A percentile compares a stretch with the other conserved stretches of the same genome.
Conservation (phyloP, 2,888 invertebrate genomes). For the Harpalus rubripes region DNA sequence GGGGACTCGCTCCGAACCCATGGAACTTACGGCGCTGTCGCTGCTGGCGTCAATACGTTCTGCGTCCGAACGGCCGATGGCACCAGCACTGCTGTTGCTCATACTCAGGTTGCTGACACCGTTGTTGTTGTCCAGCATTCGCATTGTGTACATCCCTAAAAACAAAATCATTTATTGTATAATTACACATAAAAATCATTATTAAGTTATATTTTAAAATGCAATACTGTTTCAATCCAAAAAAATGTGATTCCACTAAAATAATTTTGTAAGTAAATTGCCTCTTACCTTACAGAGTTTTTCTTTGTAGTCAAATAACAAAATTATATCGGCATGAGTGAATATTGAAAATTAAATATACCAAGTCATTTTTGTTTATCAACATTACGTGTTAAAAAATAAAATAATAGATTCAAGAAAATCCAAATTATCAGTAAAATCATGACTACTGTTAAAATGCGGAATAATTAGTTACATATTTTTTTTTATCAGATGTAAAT, state of each 20-base stretch:
- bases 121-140: constrained; percentile 85
- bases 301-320: neutral
- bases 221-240: too few relatives aligned
- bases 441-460: neutral
- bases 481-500: neutral
- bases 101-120: constrained; percentile 75
- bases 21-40: constrained; percentile 94
- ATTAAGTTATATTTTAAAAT: too few relatives aligned
- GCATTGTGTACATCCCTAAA: constrained; percentile 92
- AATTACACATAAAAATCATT: too few relatives aligned
- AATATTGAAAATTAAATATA: neutral
- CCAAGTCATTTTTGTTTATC: constrained; percentile 7
- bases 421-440: constrained; percentile 24
- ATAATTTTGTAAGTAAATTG: neutral
- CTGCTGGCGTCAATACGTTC: constrained; percentile 91
- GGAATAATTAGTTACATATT: neutral
- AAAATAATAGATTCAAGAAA: neutral
- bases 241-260: too few relatives aligned
- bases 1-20: constrained; percentile 94
- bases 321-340: neutral
- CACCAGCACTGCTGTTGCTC: constrained; percentile 74
- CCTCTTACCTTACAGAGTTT: neutral
- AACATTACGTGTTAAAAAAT: constrained; percentile 15
- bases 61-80: constrained; percentile 77
- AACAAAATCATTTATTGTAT: neutral